These are phyloP conservation scores for Morpho helenor DNA, from an alignment of 2,888 invertebrate genomes.

Conservation along the genomic window DNA sequence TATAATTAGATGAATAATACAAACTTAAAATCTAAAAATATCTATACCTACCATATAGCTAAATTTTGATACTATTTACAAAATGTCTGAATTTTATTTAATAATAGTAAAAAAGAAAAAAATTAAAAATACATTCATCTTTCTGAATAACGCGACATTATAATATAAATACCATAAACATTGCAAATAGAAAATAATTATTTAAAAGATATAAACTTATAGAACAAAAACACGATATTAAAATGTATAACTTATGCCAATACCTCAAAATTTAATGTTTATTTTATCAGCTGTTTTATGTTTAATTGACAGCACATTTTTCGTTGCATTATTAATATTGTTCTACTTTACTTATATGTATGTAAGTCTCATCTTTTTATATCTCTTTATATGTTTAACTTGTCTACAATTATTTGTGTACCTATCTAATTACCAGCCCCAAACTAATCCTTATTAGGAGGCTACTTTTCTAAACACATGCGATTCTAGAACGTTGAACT, in stretches of 20 bases:
- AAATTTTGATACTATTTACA: too few species aligned
- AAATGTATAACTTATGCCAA: not conserved
- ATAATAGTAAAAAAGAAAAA: too few species aligned
- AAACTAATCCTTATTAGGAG: not conserved
- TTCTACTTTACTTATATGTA: not conserved
- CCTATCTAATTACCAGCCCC: not conserved
- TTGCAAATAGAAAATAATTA: not conserved
- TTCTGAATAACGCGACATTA: too few species aligned
- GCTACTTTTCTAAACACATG: not conserved
- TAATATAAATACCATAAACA: not conserved
- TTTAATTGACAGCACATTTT: not conserved
- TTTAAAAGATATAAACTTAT: not conserved
- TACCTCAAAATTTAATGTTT: too few species aligned
- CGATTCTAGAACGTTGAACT: constrained; percentile 4
- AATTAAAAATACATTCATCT: too few species aligned
- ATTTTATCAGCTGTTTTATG: not conserved
- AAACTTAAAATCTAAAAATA: constrained; percentile 4
- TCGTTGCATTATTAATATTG: not conserved
- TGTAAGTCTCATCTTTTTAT: not conserved
- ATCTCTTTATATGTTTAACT: too few species aligned
- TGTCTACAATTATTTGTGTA: not conserved
- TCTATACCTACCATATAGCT: not conserved
- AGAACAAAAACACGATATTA: not conserved
- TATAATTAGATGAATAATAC: constrained; percentile 9
- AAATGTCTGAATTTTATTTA: too few species aligned